Percentiles rank a stretch among this genome's conserved stretches.
These are phyloP conservation scores for Cyphomyrus discorhynchus DNA, from an alignment of 2,113 vertebrate genomes.

Conservation along the genomic window DNA sequence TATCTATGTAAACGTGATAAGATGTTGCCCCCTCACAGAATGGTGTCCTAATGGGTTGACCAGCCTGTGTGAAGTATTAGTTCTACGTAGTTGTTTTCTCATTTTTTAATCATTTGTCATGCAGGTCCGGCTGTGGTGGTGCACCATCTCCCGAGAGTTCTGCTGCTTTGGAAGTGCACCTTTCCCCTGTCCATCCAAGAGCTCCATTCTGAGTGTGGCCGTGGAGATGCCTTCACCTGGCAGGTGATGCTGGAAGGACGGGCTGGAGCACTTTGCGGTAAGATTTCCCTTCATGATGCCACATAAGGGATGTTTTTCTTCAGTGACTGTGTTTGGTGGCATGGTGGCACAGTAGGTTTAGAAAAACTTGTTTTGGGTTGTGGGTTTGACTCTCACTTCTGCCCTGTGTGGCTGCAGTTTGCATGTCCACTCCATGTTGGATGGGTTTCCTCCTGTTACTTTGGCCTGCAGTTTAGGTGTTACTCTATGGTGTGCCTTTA, in stretches of 20 bases:
- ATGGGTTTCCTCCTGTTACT: not conserved
- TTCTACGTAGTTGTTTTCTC: not conserved
- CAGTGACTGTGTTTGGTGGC: not conserved
- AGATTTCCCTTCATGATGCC: slow-evolving; percentile 30
- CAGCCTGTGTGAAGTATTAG: not conserved
- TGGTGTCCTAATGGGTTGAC: not conserved
- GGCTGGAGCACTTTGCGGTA: slow-evolving; percentile 84
- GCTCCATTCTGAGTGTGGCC: slow-evolving; percentile 74
- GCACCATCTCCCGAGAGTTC: slow-evolving; percentile 70
- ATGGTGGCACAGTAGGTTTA: not conserved
- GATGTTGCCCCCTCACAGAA: not conserved
- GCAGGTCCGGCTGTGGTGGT: slow-evolving; percentile 78
- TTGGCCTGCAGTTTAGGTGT: not conserved
- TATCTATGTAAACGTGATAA: not conserved
- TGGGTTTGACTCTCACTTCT: not conserved
- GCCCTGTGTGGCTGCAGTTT: not conserved
- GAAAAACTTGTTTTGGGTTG: not conserved
- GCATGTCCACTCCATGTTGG: too few relatives aligned
- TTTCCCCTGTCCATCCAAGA: slow-evolving; percentile 80
- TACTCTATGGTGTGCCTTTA: not conserved
- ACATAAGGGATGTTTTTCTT: not conserved
- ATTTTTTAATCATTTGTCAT: slow-evolving; percentile 9
- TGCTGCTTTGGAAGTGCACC: slow-evolving; percentile 80
- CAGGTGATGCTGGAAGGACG: slow-evolving; percentile 86
- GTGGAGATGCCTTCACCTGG: slow-evolving; percentile 92